A percentile compares a stretch with the other conserved stretches of the same genome.
phyloP scores from a whole-genome alignment of 2,797 vertebrate genomes.

The Sebastolobus altivelis region DNA sequence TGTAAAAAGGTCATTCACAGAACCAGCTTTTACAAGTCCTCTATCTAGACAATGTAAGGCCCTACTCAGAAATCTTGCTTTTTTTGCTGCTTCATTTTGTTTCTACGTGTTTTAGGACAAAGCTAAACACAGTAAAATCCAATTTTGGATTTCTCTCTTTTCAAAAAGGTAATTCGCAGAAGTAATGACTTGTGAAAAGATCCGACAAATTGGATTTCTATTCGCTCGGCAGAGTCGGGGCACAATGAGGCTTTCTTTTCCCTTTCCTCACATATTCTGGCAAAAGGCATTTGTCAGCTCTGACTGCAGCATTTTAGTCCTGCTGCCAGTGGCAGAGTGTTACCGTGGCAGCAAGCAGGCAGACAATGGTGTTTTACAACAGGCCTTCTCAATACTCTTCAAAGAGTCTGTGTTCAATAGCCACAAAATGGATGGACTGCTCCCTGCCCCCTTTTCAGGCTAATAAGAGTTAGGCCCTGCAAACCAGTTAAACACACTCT shows the following conservation, averaged over 20 bases:
- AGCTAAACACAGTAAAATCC: background rate
- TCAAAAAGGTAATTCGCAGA: constrained; percentile 13
- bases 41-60: background rate
- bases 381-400: constrained; percentile 62
- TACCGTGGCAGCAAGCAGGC: constrained; percentile 78
- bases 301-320: constrained; percentile 64
- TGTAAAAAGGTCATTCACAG: constrained; percentile 20
- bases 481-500: constrained; percentile 34
- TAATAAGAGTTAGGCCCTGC: constrained; percentile 26
- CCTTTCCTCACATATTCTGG: constrained; percentile 56
- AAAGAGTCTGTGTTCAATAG: constrained; percentile 68
- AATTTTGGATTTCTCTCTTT: background rate
- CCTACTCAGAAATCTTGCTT: background rate
- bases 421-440: constrained; percentile 55
- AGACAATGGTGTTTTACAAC: constrained; percentile 80
- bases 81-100: background rate
- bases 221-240: constrained; percentile 41
- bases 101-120: background rate
- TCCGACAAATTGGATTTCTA: constrained; percentile 36
- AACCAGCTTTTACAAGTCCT: background rate
- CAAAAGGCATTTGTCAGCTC: constrained; percentile 53
- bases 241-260: constrained; percentile 35
- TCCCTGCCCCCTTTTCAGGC: constrained; percentile 36
- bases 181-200: constrained; percentile 40
- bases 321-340: constrained; percentile 77